phyloP scores from a whole-genome alignment of 2,113 vertebrate species.

The Onychostruthus taczanowskii region DNA sequence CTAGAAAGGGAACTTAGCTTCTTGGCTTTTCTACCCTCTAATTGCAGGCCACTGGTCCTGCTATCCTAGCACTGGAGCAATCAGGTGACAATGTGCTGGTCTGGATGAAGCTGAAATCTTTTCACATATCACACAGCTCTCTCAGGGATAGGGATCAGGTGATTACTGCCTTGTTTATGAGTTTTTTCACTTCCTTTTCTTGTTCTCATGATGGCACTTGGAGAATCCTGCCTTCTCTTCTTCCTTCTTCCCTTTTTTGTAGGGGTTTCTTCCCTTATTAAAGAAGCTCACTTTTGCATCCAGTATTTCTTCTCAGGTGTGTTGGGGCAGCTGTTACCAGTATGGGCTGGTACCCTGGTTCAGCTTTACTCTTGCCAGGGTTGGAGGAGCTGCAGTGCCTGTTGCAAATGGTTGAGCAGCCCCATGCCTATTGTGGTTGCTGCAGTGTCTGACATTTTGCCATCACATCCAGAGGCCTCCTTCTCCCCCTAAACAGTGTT shows the following conservation, averaged over 20 bases:
- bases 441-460: background rate
- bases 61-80: background rate
- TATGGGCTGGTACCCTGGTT: background rate
- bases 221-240: background rate
- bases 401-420: rapidly evolving
- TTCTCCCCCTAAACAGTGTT: background rate
- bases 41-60: background rate
- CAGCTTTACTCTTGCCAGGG: background rate
- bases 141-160: background rate
- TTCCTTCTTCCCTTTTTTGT: background rate
- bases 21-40: background rate
- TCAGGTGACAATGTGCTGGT: background rate
- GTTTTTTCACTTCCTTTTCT: background rate
- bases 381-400: background rate
- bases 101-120: background rate
- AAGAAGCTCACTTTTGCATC: background rate
- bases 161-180: background rate
- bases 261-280: background rate
- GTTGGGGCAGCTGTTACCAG: background rate
- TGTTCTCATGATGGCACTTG: background rate
- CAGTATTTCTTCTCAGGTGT: background rate
- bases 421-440: background rate
- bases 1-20: background rate
- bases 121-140: background rate
- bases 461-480: background rate